These are phyloP conservation scores for Apostichopus californicus DNA, from an alignment of 35 echinoderm and acorn worm genomes.

Conservation along the genomic window DNA sequence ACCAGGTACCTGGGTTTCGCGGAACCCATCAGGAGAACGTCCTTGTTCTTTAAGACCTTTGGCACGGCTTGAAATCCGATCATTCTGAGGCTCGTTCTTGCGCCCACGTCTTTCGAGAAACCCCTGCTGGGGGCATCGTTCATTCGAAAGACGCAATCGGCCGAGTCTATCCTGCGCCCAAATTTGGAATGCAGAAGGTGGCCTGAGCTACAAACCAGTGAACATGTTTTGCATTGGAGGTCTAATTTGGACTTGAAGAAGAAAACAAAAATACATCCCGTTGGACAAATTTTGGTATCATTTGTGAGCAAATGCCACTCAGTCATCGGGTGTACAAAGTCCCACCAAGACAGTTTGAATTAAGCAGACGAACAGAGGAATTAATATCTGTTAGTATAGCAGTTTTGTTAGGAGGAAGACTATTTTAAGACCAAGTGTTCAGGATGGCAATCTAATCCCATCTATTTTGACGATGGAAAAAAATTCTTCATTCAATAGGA, in stretches of 20 bases:
- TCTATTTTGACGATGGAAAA: too few species aligned
- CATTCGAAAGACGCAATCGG: slow-evolving; percentile 87
- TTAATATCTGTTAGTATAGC: not conserved
- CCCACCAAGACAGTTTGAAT: not conserved
- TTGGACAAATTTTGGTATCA: too few species aligned
- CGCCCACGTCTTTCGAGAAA: slow-evolving; percentile 69
- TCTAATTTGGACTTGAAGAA: slow-evolving; percentile 44
- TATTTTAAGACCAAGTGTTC: too few species aligned
- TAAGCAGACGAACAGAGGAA: not conserved
- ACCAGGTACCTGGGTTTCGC: slow-evolving; percentile 63
- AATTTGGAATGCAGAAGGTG: slow-evolving; percentile 66
- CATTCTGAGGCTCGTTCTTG: slow-evolving; percentile 69
- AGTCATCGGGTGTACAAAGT: too few species aligned
- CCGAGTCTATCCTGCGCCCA: slow-evolving; percentile 77
- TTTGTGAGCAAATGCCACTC: too few species aligned
- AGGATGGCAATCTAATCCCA: too few species aligned
- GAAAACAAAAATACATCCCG: not conserved
- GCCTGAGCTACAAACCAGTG: slow-evolving; percentile 75
- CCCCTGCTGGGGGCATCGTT: slow-evolving; percentile 73
- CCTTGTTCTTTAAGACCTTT: slow-evolving; percentile 21
- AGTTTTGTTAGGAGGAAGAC: too few species aligned
- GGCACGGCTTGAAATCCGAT: slow-evolving; percentile 55
- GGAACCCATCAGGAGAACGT: slow-evolving; percentile 8
- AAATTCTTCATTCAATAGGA: too few species aligned
- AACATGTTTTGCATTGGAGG: slow-evolving; percentile 65